phyloP scores from a whole-genome alignment of 2,888 invertebrate genomes.

The Diogma glabrata region DNA sequence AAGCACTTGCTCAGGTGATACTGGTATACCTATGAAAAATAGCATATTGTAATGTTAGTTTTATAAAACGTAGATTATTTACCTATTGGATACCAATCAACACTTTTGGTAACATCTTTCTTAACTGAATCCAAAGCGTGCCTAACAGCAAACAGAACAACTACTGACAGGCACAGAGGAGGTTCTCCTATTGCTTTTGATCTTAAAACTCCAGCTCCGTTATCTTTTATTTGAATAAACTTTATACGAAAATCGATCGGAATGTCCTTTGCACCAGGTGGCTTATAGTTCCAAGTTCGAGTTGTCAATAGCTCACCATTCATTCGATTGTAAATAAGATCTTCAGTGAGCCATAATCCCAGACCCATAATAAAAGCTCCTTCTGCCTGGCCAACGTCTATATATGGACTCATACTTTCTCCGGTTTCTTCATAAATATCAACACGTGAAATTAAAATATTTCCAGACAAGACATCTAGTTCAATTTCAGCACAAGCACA shows the following conservation, averaged over 20 bases:
- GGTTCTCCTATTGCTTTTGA: slow-evolving; percentile 58
- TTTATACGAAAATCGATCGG: slow-evolving; percentile 63
- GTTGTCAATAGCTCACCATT: slow-evolving; percentile 54
- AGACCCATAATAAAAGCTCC: slow-evolving; percentile 61
- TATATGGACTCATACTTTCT: slow-evolving; percentile 49
- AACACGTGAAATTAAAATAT: slow-evolving; percentile 43
- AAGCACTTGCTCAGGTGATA: no score
- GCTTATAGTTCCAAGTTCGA: slow-evolving; percentile 72
- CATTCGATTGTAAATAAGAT: slow-evolving; percentile 43
- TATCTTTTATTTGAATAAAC: slow-evolving; percentile 52
- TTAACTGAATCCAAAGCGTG: slow-evolving; percentile 50
- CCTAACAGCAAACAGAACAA: slow-evolving; percentile 46
- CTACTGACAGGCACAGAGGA: slow-evolving; percentile 38
- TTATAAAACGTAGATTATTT: no score
- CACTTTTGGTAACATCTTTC: slow-evolving; percentile 48
- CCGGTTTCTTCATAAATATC: slow-evolving; percentile 58
- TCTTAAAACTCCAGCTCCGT: slow-evolving; percentile 55
- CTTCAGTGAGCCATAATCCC: slow-evolving; percentile 61
- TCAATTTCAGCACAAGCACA: slow-evolving; percentile 52
- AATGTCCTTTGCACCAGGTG: slow-evolving; percentile 66
- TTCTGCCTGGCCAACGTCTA: slow-evolving; percentile 61
- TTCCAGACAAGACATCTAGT: slow-evolving; percentile 59
- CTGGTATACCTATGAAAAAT: no score
- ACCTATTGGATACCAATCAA: no score
- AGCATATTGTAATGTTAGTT: no score